These are phyloP conservation scores for Microtus pennsylvanicus DNA, from an alignment of 2,113 vertebrate species.

Conservation along the genomic window DNA sequence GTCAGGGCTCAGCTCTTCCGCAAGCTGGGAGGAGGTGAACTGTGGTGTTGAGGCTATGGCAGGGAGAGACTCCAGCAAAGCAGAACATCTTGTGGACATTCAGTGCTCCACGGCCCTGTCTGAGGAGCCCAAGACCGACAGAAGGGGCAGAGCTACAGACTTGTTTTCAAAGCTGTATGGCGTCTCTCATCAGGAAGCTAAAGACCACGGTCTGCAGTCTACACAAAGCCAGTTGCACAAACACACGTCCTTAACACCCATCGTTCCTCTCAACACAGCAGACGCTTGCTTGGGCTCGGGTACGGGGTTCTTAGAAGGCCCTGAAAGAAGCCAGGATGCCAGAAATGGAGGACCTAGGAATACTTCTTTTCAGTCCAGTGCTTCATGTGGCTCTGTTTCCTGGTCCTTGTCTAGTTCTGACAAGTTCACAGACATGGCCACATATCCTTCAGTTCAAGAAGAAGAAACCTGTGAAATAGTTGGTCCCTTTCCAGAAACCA, in stretches of 20 bases:
- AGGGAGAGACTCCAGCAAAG: neutral
- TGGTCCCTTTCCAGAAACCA: neutral
- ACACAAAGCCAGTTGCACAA: neutral
- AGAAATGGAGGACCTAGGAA: neutral
- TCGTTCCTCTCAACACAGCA: neutral
- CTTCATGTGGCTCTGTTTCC: neutral
- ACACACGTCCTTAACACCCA: accelerated
- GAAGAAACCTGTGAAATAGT: slow-evolving; percentile 65
- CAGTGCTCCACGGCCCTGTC: slow-evolving; percentile 64
- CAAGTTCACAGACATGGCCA: neutral
- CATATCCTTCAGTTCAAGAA: neutral
- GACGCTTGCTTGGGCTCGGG: neutral
- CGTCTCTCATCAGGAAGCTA: slow-evolving; percentile 32
- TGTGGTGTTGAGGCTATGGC: neutral
- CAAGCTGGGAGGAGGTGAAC: slow-evolving; percentile 86
- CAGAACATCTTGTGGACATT: neutral
- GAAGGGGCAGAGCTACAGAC: accelerated
- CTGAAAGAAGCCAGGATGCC: neutral
- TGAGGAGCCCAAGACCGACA: neutral
- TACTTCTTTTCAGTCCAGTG: neutral
- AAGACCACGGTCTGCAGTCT: accelerated
- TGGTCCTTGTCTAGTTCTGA: neutral
- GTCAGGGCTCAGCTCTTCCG: slow-evolving; percentile 76
- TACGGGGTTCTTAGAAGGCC: neutral
- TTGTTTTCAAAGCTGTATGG: neutral